These are phyloP conservation scores for Delichon dasypus DNA, from an alignment of 2,797 vertebrate genomes.

Conservation along the genomic window DNA sequence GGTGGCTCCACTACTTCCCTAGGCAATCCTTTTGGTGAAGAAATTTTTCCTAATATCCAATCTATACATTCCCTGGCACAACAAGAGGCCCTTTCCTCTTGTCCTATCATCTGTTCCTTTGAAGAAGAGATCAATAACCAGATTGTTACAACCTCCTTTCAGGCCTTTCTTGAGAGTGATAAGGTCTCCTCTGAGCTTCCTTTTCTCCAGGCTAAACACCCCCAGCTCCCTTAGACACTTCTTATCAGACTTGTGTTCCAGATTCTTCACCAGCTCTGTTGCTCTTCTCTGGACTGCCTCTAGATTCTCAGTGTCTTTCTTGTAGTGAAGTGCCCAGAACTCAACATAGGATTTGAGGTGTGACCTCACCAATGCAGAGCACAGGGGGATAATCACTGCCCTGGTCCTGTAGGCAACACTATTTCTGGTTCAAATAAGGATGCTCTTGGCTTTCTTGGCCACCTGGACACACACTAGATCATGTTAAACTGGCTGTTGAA, in stretches of 20 bases:
- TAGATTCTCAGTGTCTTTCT: not conserved
- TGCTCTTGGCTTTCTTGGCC: not conserved
- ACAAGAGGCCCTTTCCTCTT: not conserved
- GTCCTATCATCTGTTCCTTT: not conserved
- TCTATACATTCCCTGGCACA: not conserved
- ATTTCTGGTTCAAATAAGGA: not conserved
- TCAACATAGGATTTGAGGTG: rapidly evolving
- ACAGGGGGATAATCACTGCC: no score
- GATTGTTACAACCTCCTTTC: not conserved
- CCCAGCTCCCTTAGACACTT: rapidly evolving
- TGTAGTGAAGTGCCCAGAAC: not conserved
- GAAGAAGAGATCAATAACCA: not conserved
- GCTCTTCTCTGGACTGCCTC: not conserved
- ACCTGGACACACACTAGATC: not conserved
- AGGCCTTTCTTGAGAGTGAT: rapidly evolving
- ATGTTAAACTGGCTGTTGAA: not conserved
- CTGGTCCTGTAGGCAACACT: not conserved
- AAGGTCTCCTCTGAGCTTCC: not conserved
- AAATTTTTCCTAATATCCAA: not conserved
- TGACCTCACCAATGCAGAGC: not conserved
- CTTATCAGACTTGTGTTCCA: not conserved
- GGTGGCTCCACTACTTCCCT: not conserved
- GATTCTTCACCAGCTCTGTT: not conserved
- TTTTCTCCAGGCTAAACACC: not conserved
- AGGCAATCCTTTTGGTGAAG: not conserved